These are phyloP conservation scores for Alloplasta piceator DNA, from an alignment of 2,888 invertebrate species.

Conservation along the genomic window DNA sequence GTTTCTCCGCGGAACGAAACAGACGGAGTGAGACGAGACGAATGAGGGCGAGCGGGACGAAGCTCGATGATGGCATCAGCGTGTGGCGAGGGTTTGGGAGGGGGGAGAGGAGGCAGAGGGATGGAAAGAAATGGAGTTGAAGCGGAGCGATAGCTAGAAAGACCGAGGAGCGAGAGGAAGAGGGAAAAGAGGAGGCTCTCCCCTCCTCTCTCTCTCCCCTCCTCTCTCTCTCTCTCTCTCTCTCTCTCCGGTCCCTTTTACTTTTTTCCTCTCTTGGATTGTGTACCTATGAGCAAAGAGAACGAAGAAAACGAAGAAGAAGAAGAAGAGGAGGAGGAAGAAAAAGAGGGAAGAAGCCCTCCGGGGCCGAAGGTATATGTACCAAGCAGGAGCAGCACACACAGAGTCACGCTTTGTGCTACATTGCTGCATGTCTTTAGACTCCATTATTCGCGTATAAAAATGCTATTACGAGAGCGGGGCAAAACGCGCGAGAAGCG, in stretches of 20 bases:
- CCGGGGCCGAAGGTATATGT: constrained; percentile 67
- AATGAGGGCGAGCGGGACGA: constrained; percentile 21
- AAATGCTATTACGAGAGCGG: constrained; percentile 74
- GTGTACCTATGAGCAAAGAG: constrained; percentile 51
- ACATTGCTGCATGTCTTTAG: constrained; percentile 77
- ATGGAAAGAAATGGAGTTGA: constrained; percentile 59
- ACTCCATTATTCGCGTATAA: constrained; percentile 79
- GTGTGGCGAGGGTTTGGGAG: constrained; percentile 11
- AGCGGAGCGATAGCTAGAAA: constrained; percentile 58
- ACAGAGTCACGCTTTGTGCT: constrained; percentile 75
- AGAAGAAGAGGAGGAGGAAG: constrained; percentile 44
- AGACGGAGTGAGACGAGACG: constrained; percentile 45
- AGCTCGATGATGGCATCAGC: constrained; percentile 50
- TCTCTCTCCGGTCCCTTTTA: constrained; percentile 41
- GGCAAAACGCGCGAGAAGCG: constrained; percentile 48
- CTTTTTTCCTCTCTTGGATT: constrained; percentile 46
- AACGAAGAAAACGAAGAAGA: too few species aligned
- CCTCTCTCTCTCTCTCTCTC: constrained; percentile 37
- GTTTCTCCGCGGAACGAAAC: constrained; percentile 59
- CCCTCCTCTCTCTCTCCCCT: constrained; percentile 53
- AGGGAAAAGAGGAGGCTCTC: constrained; percentile 48
- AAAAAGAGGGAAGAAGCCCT: constrained; percentile 33
- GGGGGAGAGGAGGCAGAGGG: constrained; percentile 25
- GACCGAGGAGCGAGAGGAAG: constrained; percentile 25
- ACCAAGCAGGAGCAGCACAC: constrained; percentile 60